Percentiles rank a stretch among this genome's conserved stretches.
Conservation (phyloP, 2,113 vertebrate species). For the Heteronetta atricapilla region DNA sequence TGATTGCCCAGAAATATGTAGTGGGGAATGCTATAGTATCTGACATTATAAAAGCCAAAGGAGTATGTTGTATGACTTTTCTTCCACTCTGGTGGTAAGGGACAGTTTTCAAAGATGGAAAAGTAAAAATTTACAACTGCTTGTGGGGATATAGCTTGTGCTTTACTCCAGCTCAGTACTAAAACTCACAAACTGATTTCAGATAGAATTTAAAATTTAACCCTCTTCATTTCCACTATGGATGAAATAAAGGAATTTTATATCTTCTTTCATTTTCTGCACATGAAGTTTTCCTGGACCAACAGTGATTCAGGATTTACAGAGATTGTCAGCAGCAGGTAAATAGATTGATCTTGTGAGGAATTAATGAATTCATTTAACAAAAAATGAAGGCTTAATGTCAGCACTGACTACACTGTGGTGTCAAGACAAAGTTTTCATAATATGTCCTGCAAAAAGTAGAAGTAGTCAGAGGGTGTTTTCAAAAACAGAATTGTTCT, state of each 20-base stretch:
- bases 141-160: background rate
- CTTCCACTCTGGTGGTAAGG: background rate
- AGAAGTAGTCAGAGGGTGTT: background rate
- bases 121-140: background rate
- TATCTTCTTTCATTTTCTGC: background rate
- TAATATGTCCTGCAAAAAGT: background rate
- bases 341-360: background rate
- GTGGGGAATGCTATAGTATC: background rate
- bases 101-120: background rate
- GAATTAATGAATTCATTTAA: background rate
- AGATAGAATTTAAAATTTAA: background rate
- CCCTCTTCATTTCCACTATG: background rate
- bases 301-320: background rate
- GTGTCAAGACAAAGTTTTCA: background rate
- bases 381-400: background rate
- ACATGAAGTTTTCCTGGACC: background rate
- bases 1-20: background rate
- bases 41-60: background rate
- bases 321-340: background rate
- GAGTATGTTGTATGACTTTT: background rate
- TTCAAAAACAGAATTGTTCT: background rate
- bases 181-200: background rate
- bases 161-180: background rate
- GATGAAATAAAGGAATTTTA: background rate
- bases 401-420: background rate